These are phyloP conservation scores for Lytechinus pictus DNA, from an alignment of 35 echinoderm and acorn worm genomes.

Conservation along the genomic window DNA sequence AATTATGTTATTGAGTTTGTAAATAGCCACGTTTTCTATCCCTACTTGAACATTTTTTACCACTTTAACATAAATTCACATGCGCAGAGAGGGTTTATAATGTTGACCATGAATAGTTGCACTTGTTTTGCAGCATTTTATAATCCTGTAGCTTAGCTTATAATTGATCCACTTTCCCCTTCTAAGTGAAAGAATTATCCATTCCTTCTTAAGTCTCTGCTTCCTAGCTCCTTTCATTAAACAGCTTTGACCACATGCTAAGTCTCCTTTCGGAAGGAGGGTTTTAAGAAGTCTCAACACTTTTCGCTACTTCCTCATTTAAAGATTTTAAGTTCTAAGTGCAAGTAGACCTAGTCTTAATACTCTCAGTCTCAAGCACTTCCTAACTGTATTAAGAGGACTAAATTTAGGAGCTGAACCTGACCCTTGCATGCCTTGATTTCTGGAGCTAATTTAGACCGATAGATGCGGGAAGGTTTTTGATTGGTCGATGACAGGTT, in stretches of 20 bases:
- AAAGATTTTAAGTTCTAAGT: not conserved
- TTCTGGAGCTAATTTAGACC: not conserved
- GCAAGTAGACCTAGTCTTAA: not conserved
- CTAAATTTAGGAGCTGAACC: slow-evolving; percentile 11
- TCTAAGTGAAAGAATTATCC: not conserved
- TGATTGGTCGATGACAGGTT: not conserved
- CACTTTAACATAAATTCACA: not conserved
- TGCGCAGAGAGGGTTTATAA: not conserved
- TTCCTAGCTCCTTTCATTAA: not conserved
- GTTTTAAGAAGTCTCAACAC: not conserved
- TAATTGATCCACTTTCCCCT: not conserved
- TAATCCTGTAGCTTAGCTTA: not conserved
- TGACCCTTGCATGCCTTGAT: not conserved
- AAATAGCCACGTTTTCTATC: not conserved
- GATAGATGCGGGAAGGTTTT: not conserved
- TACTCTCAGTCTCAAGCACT: not conserved
- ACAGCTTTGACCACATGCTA: not conserved
- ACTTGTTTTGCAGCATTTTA: not conserved
- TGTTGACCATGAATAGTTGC: not conserved
- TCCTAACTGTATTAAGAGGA: not conserved
- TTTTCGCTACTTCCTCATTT: not conserved
- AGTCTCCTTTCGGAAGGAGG: not conserved
- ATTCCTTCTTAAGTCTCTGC: not conserved
- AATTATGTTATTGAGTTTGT: not conserved
- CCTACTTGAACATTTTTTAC: not conserved